These are phyloP conservation scores for Wasmannia auropunctata DNA, from an alignment of 1,140 invertebrate species.

Conservation along the genomic window DNA sequence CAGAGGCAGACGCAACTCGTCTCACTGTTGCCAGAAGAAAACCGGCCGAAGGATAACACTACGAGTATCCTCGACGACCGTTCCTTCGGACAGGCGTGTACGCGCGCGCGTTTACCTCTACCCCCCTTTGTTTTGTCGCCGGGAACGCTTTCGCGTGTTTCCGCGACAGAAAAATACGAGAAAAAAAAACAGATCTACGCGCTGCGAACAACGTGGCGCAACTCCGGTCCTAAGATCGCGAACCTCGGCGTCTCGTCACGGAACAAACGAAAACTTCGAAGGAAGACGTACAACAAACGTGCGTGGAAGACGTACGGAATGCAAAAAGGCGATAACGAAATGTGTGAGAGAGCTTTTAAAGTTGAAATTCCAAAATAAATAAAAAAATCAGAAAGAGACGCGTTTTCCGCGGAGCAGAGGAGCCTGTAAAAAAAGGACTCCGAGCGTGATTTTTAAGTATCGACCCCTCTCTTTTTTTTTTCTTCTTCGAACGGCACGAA, in stretches of 20 bases:
- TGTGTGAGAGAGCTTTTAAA: conserved; percentile 41
- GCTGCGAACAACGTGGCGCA: conserved; percentile 83
- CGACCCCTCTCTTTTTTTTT: conserved; percentile 33
- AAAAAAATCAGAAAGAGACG: neutral
- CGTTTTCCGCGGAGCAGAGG: conserved; percentile 3
- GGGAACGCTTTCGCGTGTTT: conserved; percentile 57
- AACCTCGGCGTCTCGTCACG: conserved; percentile 21
- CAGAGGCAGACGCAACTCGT: conserved; percentile 38
- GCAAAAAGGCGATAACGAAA: conserved; percentile 17
- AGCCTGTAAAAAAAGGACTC: neutral
- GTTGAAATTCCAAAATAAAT: conserved; percentile 10
- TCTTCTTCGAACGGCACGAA: conserved; percentile 33
- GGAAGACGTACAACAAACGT: neutral
- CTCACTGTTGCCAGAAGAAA: conserved; percentile 36
- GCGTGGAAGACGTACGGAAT: neutral
- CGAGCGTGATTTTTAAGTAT: neutral
- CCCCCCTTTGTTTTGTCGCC: conserved; percentile 28
- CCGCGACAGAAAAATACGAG: conserved; percentile 63
- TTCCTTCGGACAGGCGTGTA: neutral
- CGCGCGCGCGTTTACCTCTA: conserved; percentile 34
- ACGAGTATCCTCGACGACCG: neutral
- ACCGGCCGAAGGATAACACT: neutral
- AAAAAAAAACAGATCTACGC: conserved; percentile 73
- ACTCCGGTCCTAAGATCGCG: conserved; percentile 74
- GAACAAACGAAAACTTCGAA: neutral